A percentile compares a stretch with the other conserved stretches of the same genome.
These are phyloP conservation scores for Gymnothorax reevesii DNA, from an alignment of 2,797 vertebrate species.

Conservation along the genomic window DNA sequence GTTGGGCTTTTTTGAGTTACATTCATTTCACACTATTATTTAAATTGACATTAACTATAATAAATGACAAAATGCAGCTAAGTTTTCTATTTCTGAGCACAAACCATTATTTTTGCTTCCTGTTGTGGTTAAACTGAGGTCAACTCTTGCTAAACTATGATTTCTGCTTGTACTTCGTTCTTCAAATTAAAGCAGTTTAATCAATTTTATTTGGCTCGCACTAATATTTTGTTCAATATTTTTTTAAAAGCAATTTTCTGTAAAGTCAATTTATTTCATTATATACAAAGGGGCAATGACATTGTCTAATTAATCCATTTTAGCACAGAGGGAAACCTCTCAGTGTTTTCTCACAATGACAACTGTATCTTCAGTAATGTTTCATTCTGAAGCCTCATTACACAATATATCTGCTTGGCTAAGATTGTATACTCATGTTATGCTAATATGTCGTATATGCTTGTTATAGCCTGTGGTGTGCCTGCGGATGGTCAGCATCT, in stretches of 20 bases:
- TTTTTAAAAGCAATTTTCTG: neutral
- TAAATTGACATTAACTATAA: neutral
- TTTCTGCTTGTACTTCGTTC: neutral
- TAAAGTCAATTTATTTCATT: neutral
- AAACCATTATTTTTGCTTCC: neutral
- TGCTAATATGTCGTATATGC: neutral
- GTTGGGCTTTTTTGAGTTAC: neutral
- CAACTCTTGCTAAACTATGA: neutral
- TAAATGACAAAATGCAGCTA: neutral
- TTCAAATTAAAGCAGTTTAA: neutral
- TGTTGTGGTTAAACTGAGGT: neutral
- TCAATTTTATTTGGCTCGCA: neutral
- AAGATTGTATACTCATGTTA: neutral
- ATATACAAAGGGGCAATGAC: neutral
- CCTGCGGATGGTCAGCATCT: neutral
- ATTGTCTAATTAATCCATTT: neutral
- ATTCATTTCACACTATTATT: neutral
- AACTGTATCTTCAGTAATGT: neutral
- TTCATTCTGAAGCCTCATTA: neutral
- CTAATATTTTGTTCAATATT: neutral
- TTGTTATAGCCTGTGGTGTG: neutral
- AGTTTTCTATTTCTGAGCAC: neutral
- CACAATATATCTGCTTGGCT: neutral
- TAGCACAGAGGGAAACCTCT: neutral
- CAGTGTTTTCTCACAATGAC: neutral